phyloP scores from a whole-genome alignment of 2,113 vertebrate species.

The Atractosteus spatula region DNA sequence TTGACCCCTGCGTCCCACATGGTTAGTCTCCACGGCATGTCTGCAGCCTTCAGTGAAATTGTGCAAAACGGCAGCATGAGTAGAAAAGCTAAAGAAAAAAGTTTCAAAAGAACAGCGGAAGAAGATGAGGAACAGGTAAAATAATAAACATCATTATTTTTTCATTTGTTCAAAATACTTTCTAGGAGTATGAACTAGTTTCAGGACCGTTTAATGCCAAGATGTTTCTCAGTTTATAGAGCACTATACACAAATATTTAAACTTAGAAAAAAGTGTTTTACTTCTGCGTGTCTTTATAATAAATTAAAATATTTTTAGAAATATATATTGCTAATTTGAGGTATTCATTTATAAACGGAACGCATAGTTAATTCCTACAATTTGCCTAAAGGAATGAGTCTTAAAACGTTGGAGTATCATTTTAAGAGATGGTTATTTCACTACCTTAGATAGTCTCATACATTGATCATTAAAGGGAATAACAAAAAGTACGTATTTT shows the following conservation, averaged over 20 bases:
- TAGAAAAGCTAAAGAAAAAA: conserved; percentile 31
- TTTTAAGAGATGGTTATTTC: not conserved
- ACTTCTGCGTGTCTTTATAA: no score
- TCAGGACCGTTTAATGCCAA: no score
- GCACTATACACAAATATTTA: no score
- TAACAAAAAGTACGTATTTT: no score
- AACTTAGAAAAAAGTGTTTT: no score
- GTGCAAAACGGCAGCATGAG: conserved; percentile 23
- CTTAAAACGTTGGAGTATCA: not conserved
- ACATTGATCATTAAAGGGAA: no score
- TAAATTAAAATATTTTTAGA: no score
- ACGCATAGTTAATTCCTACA: not conserved
- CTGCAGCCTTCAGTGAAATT: not conserved
- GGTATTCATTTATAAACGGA: no score
- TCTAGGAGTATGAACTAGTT: not conserved
- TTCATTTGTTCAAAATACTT: not conserved
- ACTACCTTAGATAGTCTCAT: not conserved
- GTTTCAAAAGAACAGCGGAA: conserved; percentile 36
- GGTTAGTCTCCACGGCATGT: conserved; percentile 30
- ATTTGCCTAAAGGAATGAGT: not conserved
- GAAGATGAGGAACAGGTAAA: conserved; percentile 40
- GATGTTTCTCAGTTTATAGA: no score
- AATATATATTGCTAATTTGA: no score
- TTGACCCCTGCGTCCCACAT: conserved; percentile 44
- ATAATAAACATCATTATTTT: no score